phyloP scores from a whole-genome alignment of 2,113 vertebrate genomes.

The Catharus bicknelli region DNA sequence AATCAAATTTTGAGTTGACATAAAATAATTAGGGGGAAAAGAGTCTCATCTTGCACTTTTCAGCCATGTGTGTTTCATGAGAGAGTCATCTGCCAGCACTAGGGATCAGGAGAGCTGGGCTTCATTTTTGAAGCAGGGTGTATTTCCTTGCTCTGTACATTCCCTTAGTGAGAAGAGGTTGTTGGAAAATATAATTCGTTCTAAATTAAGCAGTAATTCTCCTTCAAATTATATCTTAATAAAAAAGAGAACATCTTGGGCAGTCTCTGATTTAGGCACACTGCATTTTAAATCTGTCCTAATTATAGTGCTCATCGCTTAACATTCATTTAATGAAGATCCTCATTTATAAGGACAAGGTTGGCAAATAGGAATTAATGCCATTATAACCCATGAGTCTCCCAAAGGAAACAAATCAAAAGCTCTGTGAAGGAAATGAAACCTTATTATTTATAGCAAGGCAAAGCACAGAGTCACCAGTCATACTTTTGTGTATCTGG shows the following conservation, averaged over 20 bases:
- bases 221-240: constrained; percentile 48
- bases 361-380: constrained; percentile 65
- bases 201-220: constrained; percentile 10
- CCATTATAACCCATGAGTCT: constrained; percentile 26
- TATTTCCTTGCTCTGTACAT: not conserved
- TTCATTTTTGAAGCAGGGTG: not conserved
- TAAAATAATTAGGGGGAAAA: not conserved
- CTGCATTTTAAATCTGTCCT: constrained; percentile 60
- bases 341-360: constrained; percentile 59
- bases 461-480: not conserved
- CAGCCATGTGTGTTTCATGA: not conserved
- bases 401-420: constrained; percentile 41
- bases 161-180: not conserved
- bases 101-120: not conserved
- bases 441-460: constrained; percentile 32
- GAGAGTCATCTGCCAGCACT: not conserved
- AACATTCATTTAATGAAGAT: constrained; percentile 65
- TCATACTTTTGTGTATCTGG: not conserved
- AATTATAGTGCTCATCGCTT: constrained; percentile 62
- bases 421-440: constrained; percentile 22
- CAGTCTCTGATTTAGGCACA: constrained; percentile 51
- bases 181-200: not conserved
- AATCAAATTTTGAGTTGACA: not conserved
- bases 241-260: constrained; percentile 52
- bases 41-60: not conserved